A percentile compares a stretch with the other conserved stretches of the same genome.
These are phyloP conservation scores for Basileuterus tristriatus DNA, from an alignment of 2,797 vertebrate genomes.

Conservation along the genomic window DNA sequence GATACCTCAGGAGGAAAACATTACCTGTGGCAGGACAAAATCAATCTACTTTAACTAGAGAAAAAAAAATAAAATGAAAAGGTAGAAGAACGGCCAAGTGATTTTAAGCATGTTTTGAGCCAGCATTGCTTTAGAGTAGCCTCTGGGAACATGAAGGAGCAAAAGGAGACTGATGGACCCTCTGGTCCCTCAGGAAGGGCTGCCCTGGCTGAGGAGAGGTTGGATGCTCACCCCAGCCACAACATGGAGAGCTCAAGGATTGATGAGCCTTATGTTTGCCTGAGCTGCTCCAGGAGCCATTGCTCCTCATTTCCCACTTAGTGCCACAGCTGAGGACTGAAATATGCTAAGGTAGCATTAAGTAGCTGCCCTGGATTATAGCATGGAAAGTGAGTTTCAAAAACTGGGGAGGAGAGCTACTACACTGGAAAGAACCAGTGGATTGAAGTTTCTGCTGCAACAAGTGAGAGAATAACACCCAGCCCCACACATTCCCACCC, in stretches of 20 bases:
- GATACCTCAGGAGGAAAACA: neutral
- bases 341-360: neutral
- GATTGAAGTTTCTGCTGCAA: neutral
- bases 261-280: neutral
- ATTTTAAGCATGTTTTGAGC: neutral
- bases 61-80: neutral
- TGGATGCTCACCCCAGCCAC: neutral
- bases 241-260: neutral
- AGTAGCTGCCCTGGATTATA: neutral
- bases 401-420: neutral
- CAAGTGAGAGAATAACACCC: accelerated
- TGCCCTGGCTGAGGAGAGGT: neutral
- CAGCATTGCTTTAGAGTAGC: neutral
- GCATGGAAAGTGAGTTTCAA: neutral
- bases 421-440: accelerated
- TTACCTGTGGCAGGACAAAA: constrained; percentile 20
- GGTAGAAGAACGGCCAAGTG: neutral
- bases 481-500: neutral
- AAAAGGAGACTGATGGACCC: neutral
- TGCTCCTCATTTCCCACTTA: neutral
- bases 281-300: neutral
- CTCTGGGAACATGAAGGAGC: neutral
- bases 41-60: neutral
- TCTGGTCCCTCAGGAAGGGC: neutral
- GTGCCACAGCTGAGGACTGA: neutral